Evolutionary conservation across 2,888 invertebrate genomes (phyloP).

Genomic region (Rhorus exstirpatorius): DNA sequence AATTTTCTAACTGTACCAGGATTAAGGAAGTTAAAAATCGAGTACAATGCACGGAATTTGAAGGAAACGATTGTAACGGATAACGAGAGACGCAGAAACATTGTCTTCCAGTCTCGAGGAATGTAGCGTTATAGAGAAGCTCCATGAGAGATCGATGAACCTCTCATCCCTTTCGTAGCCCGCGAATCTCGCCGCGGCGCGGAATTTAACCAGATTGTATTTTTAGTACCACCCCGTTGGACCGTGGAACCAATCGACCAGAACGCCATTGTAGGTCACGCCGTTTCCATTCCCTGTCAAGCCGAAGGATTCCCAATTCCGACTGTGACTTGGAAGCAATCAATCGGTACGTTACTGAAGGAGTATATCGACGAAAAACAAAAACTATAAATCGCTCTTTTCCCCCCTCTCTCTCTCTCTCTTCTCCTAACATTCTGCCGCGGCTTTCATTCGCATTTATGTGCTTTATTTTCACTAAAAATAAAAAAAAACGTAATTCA

Average conservation of each 20-base stretch:
- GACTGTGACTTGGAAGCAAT: conserved; percentile 87
- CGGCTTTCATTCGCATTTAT: neutral
- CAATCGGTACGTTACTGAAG: conserved; percentile 85
- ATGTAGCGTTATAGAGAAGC: conserved; percentile 36
- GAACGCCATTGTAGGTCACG: conserved; percentile 91
- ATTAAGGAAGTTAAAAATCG: neutral
- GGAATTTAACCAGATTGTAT: conserved; percentile 78
- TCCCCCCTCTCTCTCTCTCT: neutral
- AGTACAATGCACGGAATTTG: neutral
- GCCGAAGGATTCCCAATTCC: conserved; percentile 93
- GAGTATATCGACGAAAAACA: conserved; percentile 35
- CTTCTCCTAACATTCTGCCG: no score
- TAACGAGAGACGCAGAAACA: conserved; percentile 41
- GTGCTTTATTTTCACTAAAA: neutral
- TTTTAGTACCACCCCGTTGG: conserved; percentile 92
- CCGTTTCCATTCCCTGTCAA: conserved; percentile 90
- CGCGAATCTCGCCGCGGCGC: conserved; percentile 44
- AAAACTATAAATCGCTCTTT: conserved; percentile 3
- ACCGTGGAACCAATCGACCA: conserved; percentile 91
- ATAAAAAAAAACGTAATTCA: neutral
- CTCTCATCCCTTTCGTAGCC: conserved; percentile 1
- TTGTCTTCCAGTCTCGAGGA: conserved; percentile 47
- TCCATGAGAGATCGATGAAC: conserved; percentile 68
- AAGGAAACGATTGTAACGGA: neutral
- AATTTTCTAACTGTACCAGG: neutral